These are phyloP conservation scores for Hybognathus amarus DNA, from an alignment of 2,797 vertebrate species.

Conservation along the genomic window DNA sequence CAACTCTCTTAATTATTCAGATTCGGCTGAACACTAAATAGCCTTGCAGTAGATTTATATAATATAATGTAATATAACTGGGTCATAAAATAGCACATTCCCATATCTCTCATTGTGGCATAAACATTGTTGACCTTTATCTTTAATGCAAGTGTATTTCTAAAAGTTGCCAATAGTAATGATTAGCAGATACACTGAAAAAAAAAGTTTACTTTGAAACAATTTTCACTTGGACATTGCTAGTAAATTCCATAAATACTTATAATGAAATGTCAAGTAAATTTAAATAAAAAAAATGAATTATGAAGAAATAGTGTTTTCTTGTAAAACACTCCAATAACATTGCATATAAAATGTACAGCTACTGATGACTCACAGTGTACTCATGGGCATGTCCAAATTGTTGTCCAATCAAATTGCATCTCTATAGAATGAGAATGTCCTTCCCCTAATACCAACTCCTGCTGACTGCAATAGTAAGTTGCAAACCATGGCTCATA, in stretches of 20 bases:
- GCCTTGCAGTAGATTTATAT: conserved; percentile 9
- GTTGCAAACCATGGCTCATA: not conserved
- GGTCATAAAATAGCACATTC: not conserved
- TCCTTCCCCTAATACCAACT: not conserved
- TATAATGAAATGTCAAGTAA: not conserved
- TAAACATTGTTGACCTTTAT: conserved; percentile 2
- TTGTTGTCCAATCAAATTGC: not conserved
- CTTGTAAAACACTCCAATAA: not conserved
- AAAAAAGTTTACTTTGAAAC: not conserved
- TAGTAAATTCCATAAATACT: not conserved
- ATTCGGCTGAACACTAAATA: not conserved
- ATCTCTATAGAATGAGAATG: not conserved
- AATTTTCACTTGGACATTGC: not conserved
- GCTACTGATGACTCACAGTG: not conserved
- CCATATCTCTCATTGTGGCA: not conserved
- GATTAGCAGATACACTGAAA: not conserved
- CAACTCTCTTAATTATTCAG: conserved; percentile 39
- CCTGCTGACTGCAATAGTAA: too few relatives aligned
- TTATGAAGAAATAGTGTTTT: not conserved
- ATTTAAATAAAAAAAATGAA: not conserved
- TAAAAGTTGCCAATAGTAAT: not conserved
- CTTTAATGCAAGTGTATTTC: not conserved
- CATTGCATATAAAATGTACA: not conserved
- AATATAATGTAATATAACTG: not conserved
- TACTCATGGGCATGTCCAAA: not conserved